These are phyloP conservation scores for Candoia aspera DNA, from an alignment of 2,113 vertebrate genomes.

Conservation along the genomic window DNA sequence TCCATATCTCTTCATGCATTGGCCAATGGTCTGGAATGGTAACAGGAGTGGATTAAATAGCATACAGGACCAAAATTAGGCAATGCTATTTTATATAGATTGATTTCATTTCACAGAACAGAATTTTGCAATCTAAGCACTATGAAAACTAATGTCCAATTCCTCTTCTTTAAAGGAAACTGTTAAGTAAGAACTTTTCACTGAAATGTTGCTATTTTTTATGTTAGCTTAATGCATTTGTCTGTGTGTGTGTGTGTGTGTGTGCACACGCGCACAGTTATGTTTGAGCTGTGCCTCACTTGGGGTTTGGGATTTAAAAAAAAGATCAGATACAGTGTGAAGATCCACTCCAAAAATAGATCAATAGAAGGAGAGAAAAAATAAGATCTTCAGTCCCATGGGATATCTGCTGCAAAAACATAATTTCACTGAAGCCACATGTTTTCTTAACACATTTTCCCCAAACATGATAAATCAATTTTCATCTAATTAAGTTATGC, in stretches of 20 bases:
- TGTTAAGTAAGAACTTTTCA: neutral
- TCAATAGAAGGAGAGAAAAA: neutral
- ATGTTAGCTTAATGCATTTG: too few species aligned
- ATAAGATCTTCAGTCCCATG: slow-evolving; percentile 29
- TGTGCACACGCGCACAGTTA: too few species aligned
- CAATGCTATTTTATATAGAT: neutral
- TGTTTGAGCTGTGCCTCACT: neutral
- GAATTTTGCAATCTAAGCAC: neutral
- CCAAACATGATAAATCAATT: slow-evolving; percentile 72
- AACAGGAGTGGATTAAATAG: neutral
- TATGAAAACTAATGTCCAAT: neutral
- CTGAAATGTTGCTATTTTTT: neutral
- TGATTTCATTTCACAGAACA: neutral
- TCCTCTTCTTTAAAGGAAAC: neutral
- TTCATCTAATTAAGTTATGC: slow-evolving; percentile 68
- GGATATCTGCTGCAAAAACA: slow-evolving; percentile 15
- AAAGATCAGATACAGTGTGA: neutral
- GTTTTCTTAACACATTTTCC: slow-evolving; percentile 64
- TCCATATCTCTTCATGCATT: neutral
- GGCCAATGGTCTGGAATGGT: neutral
- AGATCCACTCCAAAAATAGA: neutral
- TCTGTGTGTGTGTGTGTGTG: too few species aligned
- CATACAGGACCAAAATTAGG: neutral
- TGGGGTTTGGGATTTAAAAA: neutral
- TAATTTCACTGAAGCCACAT: slow-evolving; percentile 47